Conservation (phyloP, 2,113 vertebrate genomes). For the Toxotes chatareus region DNA sequence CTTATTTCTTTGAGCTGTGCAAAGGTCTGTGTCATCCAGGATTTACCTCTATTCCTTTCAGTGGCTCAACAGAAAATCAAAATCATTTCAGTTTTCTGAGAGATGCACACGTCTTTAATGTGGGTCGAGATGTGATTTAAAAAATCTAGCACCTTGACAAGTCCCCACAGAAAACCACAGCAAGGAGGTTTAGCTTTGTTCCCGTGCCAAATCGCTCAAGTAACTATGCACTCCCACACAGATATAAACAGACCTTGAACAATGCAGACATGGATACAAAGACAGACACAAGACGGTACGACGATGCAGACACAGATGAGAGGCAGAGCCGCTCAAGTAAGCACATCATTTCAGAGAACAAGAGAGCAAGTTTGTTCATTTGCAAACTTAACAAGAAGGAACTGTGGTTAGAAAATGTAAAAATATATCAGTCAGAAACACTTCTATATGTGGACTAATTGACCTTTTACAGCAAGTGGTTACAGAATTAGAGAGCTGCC, state of each 20-base stretch:
- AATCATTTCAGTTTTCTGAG: conserved; percentile 25
- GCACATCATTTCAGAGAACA: conserved; percentile 27
- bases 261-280: conserved; percentile 29
- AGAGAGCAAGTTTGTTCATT: conserved; percentile 7
- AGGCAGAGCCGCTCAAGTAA: not conserved
- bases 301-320: conserved; percentile 24
- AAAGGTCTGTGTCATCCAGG: not conserved
- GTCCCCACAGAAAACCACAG: conserved; percentile 29
- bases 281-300: conserved; percentile 33
- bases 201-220: conserved; percentile 56
- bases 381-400: not conserved
- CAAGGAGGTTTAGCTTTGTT: conserved; percentile 44
- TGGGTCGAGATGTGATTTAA: conserved; percentile 51
- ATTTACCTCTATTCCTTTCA: conserved; percentile 14
- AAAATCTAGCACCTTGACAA: conserved; percentile 41
- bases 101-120: conserved; percentile 41
- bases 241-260: conserved; percentile 56
- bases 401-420: not conserved
- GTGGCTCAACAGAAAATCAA: conserved; percentile 13
- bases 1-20: conserved; percentile 2
- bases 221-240: conserved; percentile 48
- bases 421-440: not conserved
- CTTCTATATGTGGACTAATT: not conserved
- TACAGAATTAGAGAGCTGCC: not conserved
- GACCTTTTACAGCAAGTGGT: conserved; percentile 5